A percentile compares a stretch with the other conserved stretches of the same genome.
phyloP scores from a whole-genome alignment of 2,888 invertebrate genomes.

The Athalia circularis region DNA sequence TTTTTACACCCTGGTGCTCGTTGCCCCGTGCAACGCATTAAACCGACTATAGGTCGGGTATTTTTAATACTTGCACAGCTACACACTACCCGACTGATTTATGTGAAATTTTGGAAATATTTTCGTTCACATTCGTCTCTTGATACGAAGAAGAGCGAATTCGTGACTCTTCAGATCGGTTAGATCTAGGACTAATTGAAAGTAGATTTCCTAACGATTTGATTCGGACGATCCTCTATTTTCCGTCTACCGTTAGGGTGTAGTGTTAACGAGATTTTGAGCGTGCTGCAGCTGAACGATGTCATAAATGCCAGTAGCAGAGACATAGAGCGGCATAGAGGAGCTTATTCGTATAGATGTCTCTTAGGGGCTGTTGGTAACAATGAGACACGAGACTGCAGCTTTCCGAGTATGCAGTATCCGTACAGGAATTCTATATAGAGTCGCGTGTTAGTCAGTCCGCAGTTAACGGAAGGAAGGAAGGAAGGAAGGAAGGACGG shows the following conservation, averaged over 20 bases:
- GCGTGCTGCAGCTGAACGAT: slow-evolving; percentile 56
- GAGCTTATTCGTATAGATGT: slow-evolving; percentile 1
- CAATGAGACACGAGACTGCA: slow-evolving; percentile 67
- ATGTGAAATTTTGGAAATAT: too few species aligned
- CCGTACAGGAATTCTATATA: slow-evolving; percentile 56
- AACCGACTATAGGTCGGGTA: too few species aligned
- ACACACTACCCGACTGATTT: too few species aligned
- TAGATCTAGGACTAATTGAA: too few species aligned
- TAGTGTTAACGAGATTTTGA: slow-evolving; percentile 67
- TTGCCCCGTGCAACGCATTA: too few species aligned
- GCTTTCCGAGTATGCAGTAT: too few species aligned
- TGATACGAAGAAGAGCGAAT: too few species aligned
- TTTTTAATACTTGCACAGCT: too few species aligned
- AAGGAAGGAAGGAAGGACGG: slow-evolving; percentile 10
- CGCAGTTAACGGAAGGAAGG: slow-evolving; percentile 37
- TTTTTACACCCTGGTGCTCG: background rate
- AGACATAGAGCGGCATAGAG: slow-evolving; percentile 50
- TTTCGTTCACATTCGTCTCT: too few species aligned
- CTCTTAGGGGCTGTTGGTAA: slow-evolving; percentile 65
- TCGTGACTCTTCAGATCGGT: too few species aligned
- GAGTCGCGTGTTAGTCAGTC: slow-evolving; percentile 40
- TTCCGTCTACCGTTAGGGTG: background rate
- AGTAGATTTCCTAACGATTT: too few species aligned
- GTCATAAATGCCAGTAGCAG: slow-evolving; percentile 70
- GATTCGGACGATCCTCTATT: too few species aligned